Evolutionary conservation across 2,113 vertebrate genomes (phyloP), one percentile per base, ranked within the genome.

Genomic region (Etia nguti): DNA sequence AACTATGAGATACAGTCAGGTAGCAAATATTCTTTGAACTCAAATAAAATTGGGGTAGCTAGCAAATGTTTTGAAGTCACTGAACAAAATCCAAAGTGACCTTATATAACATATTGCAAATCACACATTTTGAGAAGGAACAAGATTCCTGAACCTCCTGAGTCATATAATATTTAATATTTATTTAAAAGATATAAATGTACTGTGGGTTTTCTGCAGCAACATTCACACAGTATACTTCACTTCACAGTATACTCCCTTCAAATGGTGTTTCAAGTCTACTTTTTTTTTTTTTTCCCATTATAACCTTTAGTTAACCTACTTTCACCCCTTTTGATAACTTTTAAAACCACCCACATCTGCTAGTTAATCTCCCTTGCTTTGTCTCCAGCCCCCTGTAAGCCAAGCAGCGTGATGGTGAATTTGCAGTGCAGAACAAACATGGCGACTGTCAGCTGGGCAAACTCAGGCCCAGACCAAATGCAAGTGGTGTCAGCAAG

Each of bases 1-100:
- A 92, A 96, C 90, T 96, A 96, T 83, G 62, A 56, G 8, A 36
- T 96, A 12, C 91, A 94, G 38, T 96, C 97, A 93, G 96, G 97
- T 97, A 95, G 18, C 5, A 57, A 70, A 89, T 26, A 4, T 41
- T 60, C 10, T 46, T n/a, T 16, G 60, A 38, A n/a, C n/a, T n/a
- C n/a, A n/a, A n/a, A n/a, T 2, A 62, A 55, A 31, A 20, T 50
- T n/a, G 43, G 43, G 22, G 10, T 13, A 26, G 55, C 13, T 8
- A 57, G 13, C 38, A 70, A 70, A 73, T 46, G 41, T 7, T 73
- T 46, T 73, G 41, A 46, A 31, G 8, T 77, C 24, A 48, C 16
- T 75, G 18, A 18, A 75, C 24, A 50, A 77, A 77, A 6, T 13
- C 46, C 73, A 52, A 31, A n/a, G 9, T 6, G 13, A 6, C 18